phyloP scores from a whole-genome alignment of 1,140 invertebrate genomes.

The Pararge aegeria region DNA sequence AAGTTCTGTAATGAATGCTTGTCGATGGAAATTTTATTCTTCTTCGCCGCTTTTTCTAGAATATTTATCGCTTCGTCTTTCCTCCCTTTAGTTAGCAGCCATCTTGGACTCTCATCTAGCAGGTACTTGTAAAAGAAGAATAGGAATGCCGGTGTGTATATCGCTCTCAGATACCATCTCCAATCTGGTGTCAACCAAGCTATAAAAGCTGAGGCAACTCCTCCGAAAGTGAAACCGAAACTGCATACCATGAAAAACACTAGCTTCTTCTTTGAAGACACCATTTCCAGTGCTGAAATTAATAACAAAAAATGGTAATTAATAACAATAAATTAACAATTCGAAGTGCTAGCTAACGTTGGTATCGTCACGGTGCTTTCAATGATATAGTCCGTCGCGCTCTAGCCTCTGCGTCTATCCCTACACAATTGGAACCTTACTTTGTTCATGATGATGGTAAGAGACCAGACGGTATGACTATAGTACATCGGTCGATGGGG shows the following conservation, averaged over 20 bases:
- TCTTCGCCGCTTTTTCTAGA: conserved; percentile 51
- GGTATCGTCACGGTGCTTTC: too few species aligned
- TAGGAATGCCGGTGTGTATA: conserved; percentile 53
- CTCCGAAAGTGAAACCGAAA: conserved; percentile 44
- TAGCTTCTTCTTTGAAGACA: conserved; percentile 45
- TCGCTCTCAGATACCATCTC: conserved; percentile 49
- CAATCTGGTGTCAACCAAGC: conserved; percentile 52
- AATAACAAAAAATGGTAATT: conserved; percentile 24
- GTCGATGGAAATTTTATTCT: conserved; percentile 48
- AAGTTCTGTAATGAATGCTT: conserved; percentile 44
- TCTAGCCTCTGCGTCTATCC: too few species aligned
- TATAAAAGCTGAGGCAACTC: conserved; percentile 30
- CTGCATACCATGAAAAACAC: conserved; percentile 38
- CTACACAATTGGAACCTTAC: too few species aligned
- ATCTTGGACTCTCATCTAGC: conserved; percentile 75
- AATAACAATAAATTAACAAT: background rate
- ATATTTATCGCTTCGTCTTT: conserved; percentile 47
- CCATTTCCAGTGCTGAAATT: conserved; percentile 52
- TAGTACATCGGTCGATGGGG: too few species aligned
- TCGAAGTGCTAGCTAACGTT: too few species aligned
- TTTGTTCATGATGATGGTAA: too few species aligned
- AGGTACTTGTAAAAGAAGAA: conserved; percentile 48
- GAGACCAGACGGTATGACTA: too few species aligned
- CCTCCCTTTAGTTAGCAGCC: conserved; percentile 83
- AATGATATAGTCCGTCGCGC: too few species aligned